phyloP scores from a whole-genome alignment of 2,113 vertebrate genomes.

The Caloenas nicobarica region DNA sequence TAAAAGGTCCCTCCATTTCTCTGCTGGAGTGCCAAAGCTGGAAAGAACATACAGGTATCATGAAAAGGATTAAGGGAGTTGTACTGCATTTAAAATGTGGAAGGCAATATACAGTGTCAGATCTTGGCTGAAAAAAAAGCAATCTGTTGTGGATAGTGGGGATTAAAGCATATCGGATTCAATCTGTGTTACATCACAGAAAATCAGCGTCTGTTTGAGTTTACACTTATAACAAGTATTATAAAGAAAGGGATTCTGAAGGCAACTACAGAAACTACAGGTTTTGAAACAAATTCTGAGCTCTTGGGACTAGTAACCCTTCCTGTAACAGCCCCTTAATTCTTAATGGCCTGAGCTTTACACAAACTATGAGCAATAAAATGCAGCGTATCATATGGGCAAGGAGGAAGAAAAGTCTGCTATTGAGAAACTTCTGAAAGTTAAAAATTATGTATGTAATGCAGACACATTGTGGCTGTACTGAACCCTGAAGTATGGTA shows the following conservation, averaged over 20 bases:
- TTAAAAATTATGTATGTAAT: not conserved
- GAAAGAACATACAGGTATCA: not conserved
- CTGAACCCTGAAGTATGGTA: not conserved
- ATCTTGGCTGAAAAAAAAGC: slow-evolving; percentile 37
- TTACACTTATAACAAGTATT: slow-evolving; percentile 59
- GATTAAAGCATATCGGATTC: not conserved
- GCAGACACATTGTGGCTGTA: not conserved
- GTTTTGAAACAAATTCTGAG: slow-evolving; percentile 42
- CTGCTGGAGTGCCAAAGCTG: not conserved
- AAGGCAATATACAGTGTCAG: not conserved
- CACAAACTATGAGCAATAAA: not conserved
- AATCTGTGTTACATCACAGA: not conserved
- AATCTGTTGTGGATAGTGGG: not conserved
- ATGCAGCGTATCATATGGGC: not conserved
- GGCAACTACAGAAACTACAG: slow-evolving; percentile 31
- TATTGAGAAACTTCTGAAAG: not conserved
- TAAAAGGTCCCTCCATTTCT: not conserved
- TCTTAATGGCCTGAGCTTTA: not conserved
- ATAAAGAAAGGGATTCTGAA: slow-evolving; percentile 60
- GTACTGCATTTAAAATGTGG: not conserved
- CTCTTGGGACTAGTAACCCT: slow-evolving; percentile 26
- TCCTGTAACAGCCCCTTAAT: slow-evolving; percentile 1
- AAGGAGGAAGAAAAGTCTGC: not conserved
- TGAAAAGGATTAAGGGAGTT: not conserved
- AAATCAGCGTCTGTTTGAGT: slow-evolving; percentile 64